Base-by-base conservation (phyloP, 2,797 vertebrate genomes). In the Typhlichthys subterraneus region DNA sequence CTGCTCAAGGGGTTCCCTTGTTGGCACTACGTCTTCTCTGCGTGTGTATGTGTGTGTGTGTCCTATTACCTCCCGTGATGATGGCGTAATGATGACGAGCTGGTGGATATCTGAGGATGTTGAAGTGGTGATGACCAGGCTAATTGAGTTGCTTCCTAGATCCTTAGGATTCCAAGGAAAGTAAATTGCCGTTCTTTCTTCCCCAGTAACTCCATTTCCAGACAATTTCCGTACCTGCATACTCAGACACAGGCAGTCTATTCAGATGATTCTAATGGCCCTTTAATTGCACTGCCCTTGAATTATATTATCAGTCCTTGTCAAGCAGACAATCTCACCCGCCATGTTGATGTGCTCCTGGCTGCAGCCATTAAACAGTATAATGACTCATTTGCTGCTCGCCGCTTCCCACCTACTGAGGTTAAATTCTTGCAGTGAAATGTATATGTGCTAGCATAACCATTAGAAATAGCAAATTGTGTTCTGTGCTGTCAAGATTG, bases 221-320 rank as follows among this genome's bases (percentile, higher is more conserved):
- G 55, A 42, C 12, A 0, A 13, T 42, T 38, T 38, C 33, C 0
- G 5, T 38, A 31, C 15, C 57, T 65, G 52, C 23, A 59, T 9
- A 46, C 38, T 58, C 12, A 62, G 49, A 63, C 53, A 49, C 3
- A 23, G 52, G 53, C 45, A 62, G 45, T 61, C 72, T 56, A 50
- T 57, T 49, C 59, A 73, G 33, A 53, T 72, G 29, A 49, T 70
- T 52, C 45, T 33, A 55, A 72, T 67, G 59, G 47, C 42, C n/a
- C 72, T 70, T 75, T 80, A 82, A 80, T 76, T 74, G 70, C 61
- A 12, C 63, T 76, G 73, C 63, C 81, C 78, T 84, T 82, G 78
- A 76, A 75, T 55, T 67, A 55, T 70, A 48, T 63, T 65, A 66
- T 83, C 69, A 69, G 66, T 80, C 65, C 57, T 68, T 58, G 66